Conservation (phyloP, 1,140 invertebrate genomes). For the Pentalonia nigronervosa region DNA sequence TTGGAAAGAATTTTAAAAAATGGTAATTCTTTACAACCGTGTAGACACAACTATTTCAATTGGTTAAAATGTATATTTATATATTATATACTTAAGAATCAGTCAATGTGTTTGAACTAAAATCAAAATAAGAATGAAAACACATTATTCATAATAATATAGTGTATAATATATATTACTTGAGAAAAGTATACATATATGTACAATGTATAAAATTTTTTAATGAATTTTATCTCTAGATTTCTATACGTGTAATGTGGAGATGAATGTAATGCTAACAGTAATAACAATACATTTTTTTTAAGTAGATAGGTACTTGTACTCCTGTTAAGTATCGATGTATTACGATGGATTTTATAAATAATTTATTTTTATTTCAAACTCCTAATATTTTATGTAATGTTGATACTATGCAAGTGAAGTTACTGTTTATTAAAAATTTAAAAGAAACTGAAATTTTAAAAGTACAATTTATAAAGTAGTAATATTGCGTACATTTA, state of each 20-base stretch:
- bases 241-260: background rate
- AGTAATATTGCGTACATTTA: background rate
- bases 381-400: background rate
- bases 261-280: background rate
- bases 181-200: background rate
- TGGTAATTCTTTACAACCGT: conserved; percentile 23
- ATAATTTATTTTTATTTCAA: background rate
- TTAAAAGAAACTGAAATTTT: background rate
- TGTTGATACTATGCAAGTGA: background rate
- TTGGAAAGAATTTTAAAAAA: conserved; percentile 22
- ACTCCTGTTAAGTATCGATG: background rate
- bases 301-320: background rate
- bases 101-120: background rate
- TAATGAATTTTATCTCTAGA: background rate
- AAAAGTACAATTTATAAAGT: background rate
- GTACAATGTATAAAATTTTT: background rate
- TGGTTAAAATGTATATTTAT: background rate
- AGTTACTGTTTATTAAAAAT: background rate
- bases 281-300: background rate
- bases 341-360: background rate
- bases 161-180: background rate
- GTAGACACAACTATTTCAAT: conserved; percentile 30
- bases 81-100: background rate
- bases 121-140: background rate
- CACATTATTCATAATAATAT: background rate